phyloP scores from a whole-genome alignment of 2,113 vertebrate species.

The Fukomys damarensis region DNA sequence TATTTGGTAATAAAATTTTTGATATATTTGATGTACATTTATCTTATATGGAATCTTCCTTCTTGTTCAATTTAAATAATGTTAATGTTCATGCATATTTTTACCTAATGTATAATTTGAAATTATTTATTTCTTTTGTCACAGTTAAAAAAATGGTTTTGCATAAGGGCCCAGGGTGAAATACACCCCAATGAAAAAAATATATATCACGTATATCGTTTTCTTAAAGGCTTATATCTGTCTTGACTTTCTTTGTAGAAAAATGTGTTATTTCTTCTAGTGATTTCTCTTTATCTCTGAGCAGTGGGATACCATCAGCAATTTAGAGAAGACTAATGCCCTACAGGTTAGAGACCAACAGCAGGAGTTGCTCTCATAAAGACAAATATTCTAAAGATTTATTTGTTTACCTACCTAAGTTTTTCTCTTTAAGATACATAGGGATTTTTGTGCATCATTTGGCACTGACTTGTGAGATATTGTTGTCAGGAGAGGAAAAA shows the following conservation, averaged over 20 bases:
- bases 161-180: slow-evolving; percentile 70
- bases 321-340: slow-evolving; percentile 88
- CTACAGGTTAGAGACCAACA: slow-evolving; percentile 87
- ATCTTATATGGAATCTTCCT: background rate
- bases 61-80: slow-evolving; percentile 68
- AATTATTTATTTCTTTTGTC: slow-evolving; percentile 76
- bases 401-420: slow-evolving; percentile 87
- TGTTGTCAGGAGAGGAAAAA: slow-evolving; percentile 78
- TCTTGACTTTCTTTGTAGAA: slow-evolving; percentile 84
- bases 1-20: background rate
- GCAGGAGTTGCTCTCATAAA: slow-evolving; percentile 85
- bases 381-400: slow-evolving; percentile 89
- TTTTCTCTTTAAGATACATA: slow-evolving; percentile 85
- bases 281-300: slow-evolving; percentile 87
- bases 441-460: slow-evolving; percentile 86
- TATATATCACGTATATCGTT: slow-evolving; percentile 82
- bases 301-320: slow-evolving; percentile 82
- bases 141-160: slow-evolving; percentile 69
- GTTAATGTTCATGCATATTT: slow-evolving; percentile 70
- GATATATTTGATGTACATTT: background rate
- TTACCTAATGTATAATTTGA: slow-evolving; percentile 76
- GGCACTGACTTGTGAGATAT: slow-evolving; percentile 84
- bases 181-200: slow-evolving; percentile 77
- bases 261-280: slow-evolving; percentile 83
- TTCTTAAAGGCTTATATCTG: slow-evolving; percentile 81